phyloP scores from a whole-genome alignment of 2,113 vertebrate genomes.

The Embiotoca jacksoni region DNA sequence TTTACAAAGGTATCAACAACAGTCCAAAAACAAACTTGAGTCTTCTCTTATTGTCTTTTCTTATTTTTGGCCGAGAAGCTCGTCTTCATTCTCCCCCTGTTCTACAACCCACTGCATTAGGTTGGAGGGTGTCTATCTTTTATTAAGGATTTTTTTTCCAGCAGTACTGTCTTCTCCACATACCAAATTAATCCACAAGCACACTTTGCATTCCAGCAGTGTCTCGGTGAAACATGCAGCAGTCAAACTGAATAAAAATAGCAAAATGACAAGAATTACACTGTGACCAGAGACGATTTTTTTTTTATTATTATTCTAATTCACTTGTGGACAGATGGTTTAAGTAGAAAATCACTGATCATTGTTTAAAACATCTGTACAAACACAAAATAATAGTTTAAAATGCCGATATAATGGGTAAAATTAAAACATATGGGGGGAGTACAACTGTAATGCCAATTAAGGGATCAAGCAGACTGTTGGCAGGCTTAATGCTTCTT shows the following conservation, averaged over 20 bases:
- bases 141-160: conserved; percentile 39
- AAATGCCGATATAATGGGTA: no score
- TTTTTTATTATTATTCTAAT: background rate
- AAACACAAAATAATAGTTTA: background rate
- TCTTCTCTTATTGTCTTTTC: background rate
- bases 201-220: conserved; percentile 22
- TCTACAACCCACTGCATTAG: conserved; percentile 6
- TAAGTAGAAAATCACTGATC: background rate
- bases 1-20: no score
- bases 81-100: conserved; percentile 1
- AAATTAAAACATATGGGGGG: no score
- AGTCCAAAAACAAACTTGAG: no score
- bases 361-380: background rate
- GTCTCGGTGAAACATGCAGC: background rate
- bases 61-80: conserved; percentile 4
- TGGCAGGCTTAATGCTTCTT: no score
- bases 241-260: conserved; percentile 1
- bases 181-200: conserved; percentile 28
- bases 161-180: conserved; percentile 17
- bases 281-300: background rate
- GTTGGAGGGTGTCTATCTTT: conserved; percentile 22
- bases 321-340: background rate
- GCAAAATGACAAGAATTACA: conserved; percentile 11
- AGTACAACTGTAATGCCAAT: no score
- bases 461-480: no score